Evolutionary conservation across 2,797 vertebrate species (phyloP).

Genomic region (Alauda arvensis): DNA sequence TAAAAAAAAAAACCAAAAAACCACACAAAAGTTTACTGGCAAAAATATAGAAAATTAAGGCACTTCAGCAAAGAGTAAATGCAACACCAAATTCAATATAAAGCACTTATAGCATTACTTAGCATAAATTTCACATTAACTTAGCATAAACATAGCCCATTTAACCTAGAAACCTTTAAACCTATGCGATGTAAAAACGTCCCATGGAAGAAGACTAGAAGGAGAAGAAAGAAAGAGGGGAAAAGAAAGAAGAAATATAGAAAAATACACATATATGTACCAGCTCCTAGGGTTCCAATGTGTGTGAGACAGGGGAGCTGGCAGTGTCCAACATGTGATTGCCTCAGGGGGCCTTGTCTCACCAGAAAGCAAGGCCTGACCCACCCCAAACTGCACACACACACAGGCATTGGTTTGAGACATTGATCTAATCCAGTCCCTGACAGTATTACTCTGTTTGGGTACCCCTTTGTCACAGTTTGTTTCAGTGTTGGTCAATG

Average conservation of each 20-base stretch:
- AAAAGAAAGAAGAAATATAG: background rate
- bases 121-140: background rate
- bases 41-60: background rate
- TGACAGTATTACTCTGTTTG: background rate
- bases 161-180: background rate
- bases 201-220: background rate
- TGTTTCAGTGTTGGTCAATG: background rate
- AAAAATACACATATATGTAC: background rate
- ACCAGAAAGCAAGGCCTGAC: background rate
- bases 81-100: background rate
- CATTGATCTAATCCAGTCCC: no score
- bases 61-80: background rate
- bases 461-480: background rate
- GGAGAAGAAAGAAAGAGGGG: background rate
- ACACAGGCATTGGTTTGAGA: rapidly evolving
- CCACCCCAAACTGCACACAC: background rate
- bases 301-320: rapidly evolving
- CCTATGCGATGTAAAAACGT: background rate
- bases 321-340: background rate
- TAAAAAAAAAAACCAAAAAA: background rate
- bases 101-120: background rate
- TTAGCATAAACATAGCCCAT: background rate
- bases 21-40: background rate
- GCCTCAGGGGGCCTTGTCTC: no score
- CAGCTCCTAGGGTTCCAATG: rapidly evolving